Percentiles rank a stretch among this genome's conserved stretches.
These are phyloP conservation scores for Chymomyza caudatula DNA, from an alignment of 2,888 invertebrate species.

Conservation along the genomic window DNA sequence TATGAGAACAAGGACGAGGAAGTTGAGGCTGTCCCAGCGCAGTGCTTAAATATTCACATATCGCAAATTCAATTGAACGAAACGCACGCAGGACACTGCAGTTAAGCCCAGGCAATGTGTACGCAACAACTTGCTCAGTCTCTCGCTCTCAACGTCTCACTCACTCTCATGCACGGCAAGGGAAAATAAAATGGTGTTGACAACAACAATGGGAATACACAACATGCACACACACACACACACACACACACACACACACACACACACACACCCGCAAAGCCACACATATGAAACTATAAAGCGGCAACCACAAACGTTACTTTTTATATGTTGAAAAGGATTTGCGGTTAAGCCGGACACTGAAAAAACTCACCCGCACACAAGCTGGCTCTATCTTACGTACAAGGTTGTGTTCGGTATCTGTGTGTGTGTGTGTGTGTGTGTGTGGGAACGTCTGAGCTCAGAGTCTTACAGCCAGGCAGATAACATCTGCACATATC, in stretches of 20 bases:
- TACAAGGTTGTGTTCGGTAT: no score
- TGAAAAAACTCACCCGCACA: conserved; percentile 33
- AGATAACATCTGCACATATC: conserved; percentile 66
- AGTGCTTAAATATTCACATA: conserved; percentile 72
- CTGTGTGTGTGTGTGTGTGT: no score
- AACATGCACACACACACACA: conserved; percentile 4
- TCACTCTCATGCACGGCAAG: conserved; percentile 42
- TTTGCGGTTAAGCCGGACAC: conserved; percentile 70
- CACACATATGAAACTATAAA: background rate
- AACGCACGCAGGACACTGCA: conserved; percentile 53
- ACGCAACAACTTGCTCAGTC: conserved; percentile 6
- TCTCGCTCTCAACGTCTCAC: conserved; percentile 39
- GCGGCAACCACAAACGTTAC: conserved; percentile 57
- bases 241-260: conserved; percentile 8
- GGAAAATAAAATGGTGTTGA: conserved; percentile 65
- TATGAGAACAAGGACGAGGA: background rate
- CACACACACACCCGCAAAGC: background rate
- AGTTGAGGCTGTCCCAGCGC: conserved; percentile 49
- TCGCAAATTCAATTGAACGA: conserved; percentile 68
- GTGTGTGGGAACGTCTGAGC: conserved; percentile 14
- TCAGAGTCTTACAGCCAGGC: conserved; percentile 41
- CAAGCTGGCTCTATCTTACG: no score
- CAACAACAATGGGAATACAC: conserved; percentile 68
- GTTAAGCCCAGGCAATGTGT: conserved; percentile 44
- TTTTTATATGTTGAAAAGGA: conserved; percentile 72